Evolutionary conservation across 2,888 invertebrate genomes (phyloP).

Genomic region (Erannis defoliaria): DNA sequence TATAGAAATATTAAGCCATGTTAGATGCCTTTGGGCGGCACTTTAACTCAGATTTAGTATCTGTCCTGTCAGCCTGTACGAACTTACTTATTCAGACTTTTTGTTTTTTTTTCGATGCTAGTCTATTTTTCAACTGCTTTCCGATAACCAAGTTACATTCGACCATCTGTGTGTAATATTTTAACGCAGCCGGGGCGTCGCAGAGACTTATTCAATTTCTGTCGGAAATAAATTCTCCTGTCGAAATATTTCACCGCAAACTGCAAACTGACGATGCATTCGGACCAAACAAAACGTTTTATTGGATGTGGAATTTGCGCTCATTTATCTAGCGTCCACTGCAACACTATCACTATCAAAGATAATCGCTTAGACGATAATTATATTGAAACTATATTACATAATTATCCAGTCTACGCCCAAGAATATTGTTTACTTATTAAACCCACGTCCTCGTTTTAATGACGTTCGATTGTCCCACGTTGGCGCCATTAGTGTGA

Average conservation of each 20-base stretch:
- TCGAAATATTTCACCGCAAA: conserved; percentile 59
- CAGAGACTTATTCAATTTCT: conserved; percentile 59
- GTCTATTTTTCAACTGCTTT: conserved; percentile 9
- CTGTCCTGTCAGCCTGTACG: too few relatives aligned
- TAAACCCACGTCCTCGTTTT: conserved; percentile 25
- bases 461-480: conserved; percentile 40
- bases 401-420: conserved; percentile 5
- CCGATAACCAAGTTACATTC: conserved; percentile 37
- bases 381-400: conserved; percentile 37
- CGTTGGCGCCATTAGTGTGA: conserved; percentile 54
- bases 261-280: conserved; percentile 50
- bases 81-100: too few relatives aligned
- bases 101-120: conserved; percentile 1
- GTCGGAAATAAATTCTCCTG: conserved; percentile 61
- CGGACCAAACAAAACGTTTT: conserved; percentile 48
- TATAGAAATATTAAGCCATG: too few relatives aligned
- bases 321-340: conserved; percentile 45
- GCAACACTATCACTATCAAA: conserved; percentile 50
- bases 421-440: conserved; percentile 33
- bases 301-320: conserved; percentile 45
- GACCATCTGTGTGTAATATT: conserved; percentile 35
- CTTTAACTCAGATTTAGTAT: too few relatives aligned
- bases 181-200: conserved; percentile 32
- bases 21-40: too few relatives aligned
- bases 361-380: conserved; percentile 42